A percentile compares a stretch with the other conserved stretches of the same genome.
phyloP scores from a whole-genome alignment of 37 sponge, comb jelly and placozoan species.

The Theonella swinhoei region DNA sequence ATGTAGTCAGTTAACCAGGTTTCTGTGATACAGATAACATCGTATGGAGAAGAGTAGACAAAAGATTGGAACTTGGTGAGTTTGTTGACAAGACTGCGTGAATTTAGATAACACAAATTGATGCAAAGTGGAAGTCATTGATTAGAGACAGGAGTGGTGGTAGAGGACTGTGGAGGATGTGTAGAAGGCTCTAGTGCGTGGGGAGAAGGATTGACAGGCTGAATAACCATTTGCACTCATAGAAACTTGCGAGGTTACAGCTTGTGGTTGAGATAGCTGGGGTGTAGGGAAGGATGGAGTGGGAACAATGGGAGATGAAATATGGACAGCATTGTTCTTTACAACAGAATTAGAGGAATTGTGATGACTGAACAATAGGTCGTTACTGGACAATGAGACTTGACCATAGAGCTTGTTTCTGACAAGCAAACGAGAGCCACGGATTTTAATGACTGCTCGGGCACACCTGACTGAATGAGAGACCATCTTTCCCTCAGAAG shows the following conservation, averaged over 20 bases:
- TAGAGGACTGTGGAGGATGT: neutral
- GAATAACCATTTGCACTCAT: neutral
- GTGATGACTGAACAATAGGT: neutral
- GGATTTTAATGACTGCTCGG: neutral
- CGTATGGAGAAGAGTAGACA: slow-evolving; percentile 8
- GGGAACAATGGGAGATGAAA: neutral
- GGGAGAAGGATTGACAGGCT: neutral
- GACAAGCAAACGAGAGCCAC: neutral
- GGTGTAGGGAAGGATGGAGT: neutral
- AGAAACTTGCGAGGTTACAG: neutral
- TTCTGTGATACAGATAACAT: slow-evolving; percentile 34
- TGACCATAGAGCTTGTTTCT: neutral
- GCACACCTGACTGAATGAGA: neutral
- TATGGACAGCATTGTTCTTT: neutral
- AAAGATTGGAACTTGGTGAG: slow-evolving; percentile 9
- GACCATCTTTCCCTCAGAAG: neutral
- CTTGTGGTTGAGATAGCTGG: neutral
- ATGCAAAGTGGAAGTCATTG: neutral
- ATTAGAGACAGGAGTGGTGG: neutral
- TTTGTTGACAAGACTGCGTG: slow-evolving; percentile 41
- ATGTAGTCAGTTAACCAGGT: slow-evolving; percentile 26
- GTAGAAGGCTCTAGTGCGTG: neutral
- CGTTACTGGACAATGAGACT: neutral
- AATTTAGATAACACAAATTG: slow-evolving; percentile 3
- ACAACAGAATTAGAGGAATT: neutral